Conservation (phyloP, 2,113 vertebrate species). For the Aldabrachelys gigantea region DNA sequence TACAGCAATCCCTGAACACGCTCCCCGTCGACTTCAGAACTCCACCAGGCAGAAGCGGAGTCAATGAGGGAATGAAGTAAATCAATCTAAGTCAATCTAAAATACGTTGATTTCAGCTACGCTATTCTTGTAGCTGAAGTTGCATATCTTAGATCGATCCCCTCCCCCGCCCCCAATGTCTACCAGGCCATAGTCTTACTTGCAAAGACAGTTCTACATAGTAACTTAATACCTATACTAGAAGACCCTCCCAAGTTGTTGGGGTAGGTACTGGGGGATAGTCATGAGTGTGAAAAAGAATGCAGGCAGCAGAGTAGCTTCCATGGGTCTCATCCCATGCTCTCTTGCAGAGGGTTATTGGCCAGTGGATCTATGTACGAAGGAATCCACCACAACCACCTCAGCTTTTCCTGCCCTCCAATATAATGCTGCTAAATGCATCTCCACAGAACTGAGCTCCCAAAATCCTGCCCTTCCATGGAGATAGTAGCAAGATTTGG, state of each 20-base stretch:
- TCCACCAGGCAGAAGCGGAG: too few relatives aligned
- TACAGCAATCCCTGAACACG: too few relatives aligned
- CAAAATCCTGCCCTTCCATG: fast-evolving
- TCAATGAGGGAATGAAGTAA: too few relatives aligned
- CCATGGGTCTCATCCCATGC: background rate
- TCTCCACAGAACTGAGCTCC: background rate
- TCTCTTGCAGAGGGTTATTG: background rate
- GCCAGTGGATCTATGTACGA: background rate
- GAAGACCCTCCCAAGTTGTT: background rate
- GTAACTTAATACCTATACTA: background rate
- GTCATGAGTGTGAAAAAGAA: background rate
- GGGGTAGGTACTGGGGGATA: background rate
- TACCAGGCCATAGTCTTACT: background rate
- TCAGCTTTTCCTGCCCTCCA: background rate
- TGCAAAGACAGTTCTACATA: background rate
- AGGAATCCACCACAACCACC: background rate
- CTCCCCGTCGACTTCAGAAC: too few relatives aligned
- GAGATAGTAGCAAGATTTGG: background rate
- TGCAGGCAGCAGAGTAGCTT: background rate
- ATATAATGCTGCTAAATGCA: background rate
- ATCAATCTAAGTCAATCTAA: too few relatives aligned
- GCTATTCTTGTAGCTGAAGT: too few relatives aligned
- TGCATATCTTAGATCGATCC: too few relatives aligned
- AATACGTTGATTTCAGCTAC: too few relatives aligned
- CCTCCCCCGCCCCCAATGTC: too few relatives aligned